phyloP scores from a whole-genome alignment of 2,888 invertebrate species.

The Spatulosminthurus flaviceps region DNA sequence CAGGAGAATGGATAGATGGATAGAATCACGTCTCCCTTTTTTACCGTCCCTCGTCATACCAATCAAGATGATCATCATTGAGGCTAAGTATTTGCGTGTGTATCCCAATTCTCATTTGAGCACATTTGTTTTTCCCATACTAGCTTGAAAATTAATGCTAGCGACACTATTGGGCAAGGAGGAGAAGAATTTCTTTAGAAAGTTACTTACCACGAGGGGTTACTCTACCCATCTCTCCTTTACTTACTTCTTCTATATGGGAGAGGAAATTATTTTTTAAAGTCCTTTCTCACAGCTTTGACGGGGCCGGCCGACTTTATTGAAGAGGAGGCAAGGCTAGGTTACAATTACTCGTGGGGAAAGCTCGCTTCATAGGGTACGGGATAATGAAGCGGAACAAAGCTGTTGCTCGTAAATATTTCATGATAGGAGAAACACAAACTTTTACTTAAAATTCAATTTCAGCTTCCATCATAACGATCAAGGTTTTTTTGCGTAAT shows the following conservation, averaged over 20 bases:
- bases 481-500: background rate
- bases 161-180: background rate
- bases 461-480: background rate
- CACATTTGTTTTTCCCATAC: background rate
- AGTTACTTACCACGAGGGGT: background rate
- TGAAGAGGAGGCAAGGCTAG: too few relatives aligned
- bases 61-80: background rate
- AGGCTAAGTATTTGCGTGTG: background rate
- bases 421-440: background rate
- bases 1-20: background rate
- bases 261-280: too few relatives aligned
- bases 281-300: too few relatives aligned
- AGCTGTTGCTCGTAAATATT: too few relatives aligned
- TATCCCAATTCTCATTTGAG: background rate
- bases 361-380: too few relatives aligned
- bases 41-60: background rate
- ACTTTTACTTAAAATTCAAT: slow-evolving; percentile 11
- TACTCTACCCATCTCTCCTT: too few relatives aligned
- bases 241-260: too few relatives aligned
- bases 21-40: background rate
- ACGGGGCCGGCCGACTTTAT: too few relatives aligned
- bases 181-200: too few relatives aligned
- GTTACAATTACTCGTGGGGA: too few relatives aligned
- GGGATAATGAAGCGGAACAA: too few relatives aligned
- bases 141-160: background rate